A percentile compares a stretch with the other conserved stretches of the same genome.
Evolutionary conservation across 2,888 invertebrate species (phyloP).

Genomic region (Crioceris asparagi): DNA sequence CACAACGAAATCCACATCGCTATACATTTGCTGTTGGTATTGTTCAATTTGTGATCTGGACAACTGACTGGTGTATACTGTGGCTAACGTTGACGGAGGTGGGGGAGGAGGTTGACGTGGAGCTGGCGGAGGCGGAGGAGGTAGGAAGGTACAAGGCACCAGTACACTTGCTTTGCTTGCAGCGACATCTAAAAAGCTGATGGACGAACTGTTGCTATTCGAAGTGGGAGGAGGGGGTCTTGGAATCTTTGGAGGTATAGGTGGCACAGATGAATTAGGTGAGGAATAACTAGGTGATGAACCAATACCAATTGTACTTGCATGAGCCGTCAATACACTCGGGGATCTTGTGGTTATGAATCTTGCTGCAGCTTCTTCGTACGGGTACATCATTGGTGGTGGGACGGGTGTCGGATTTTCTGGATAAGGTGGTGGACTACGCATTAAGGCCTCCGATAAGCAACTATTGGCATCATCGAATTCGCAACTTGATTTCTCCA

Average conservation of each 20-base stretch:
- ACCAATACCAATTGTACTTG: slow-evolving; percentile 54
- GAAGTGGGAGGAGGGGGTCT: slow-evolving; percentile 39
- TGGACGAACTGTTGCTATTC: slow-evolving; percentile 37
- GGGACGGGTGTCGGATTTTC: slow-evolving; percentile 36
- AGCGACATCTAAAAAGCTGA: slow-evolving; percentile 52
- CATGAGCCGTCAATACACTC: slow-evolving; percentile 66
- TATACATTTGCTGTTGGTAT: slow-evolving; percentile 81
- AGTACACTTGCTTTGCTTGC: slow-evolving; percentile 43
- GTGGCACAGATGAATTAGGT: slow-evolving; percentile 37
- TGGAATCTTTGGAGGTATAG: slow-evolving; percentile 40
- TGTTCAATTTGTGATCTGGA: slow-evolving; percentile 71
- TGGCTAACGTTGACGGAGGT: slow-evolving; percentile 56
- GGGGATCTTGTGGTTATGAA: slow-evolving; percentile 69
- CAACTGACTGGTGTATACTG: slow-evolving; percentile 58
- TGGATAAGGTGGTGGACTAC: slow-evolving; percentile 61
- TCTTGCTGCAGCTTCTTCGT: slow-evolving; percentile 63
- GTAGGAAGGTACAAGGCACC: slow-evolving; percentile 40
- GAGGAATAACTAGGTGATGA: slow-evolving; percentile 50
- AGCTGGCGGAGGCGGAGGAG: slow-evolving; percentile 60
- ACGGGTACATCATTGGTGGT: slow-evolving; percentile 49
- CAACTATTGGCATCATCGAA: slow-evolving; percentile 28
- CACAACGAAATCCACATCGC: slow-evolving; percentile 85
- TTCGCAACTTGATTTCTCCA: slow-evolving; percentile 16
- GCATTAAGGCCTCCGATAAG: slow-evolving; percentile 33
- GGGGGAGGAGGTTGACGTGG: slow-evolving; percentile 47